A percentile compares a stretch with the other conserved stretches of the same genome.
These are phyloP conservation scores for Callitettix versicolor DNA, from an alignment of 1,140 invertebrate species.

Conservation along the genomic window DNA sequence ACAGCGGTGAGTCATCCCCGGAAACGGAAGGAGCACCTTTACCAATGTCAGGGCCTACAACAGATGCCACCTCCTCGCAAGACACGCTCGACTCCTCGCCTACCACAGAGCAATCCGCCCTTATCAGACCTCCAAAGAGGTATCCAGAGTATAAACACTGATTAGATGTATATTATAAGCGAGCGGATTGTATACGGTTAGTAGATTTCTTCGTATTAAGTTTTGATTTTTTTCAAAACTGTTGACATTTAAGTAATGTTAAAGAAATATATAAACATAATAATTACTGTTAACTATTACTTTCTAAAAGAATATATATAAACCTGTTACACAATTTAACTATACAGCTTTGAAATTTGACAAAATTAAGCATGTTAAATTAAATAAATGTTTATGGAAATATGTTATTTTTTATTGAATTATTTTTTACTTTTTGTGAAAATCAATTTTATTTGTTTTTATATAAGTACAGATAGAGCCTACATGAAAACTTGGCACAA, in stretches of 20 bases:
- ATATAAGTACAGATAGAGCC: too few relatives aligned
- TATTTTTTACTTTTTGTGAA: too few relatives aligned
- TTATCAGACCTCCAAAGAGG: conserved; percentile 34
- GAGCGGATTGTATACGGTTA: neutral
- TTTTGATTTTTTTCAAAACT: neutral
- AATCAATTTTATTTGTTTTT: too few relatives aligned
- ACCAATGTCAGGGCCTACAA: conserved; percentile 27
- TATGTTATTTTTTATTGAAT: too few relatives aligned
- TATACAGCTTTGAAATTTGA: too few relatives aligned
- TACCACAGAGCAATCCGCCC: conserved; percentile 39
- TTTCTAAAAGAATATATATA: too few relatives aligned
- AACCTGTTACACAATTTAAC: too few relatives aligned
- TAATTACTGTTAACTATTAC: too few relatives aligned
- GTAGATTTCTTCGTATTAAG: neutral
- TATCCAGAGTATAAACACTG: conserved; percentile 43
- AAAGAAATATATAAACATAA: neutral
- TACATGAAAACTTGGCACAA: too few relatives aligned
- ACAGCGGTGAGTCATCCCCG: conserved; percentile 9
- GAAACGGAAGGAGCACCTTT: conserved; percentile 21
- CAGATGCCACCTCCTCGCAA: conserved; percentile 1
- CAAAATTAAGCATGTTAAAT: too few relatives aligned
- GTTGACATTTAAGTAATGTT: neutral
- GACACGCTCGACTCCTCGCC: conserved; percentile 32
- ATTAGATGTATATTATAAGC: conserved; percentile 21
- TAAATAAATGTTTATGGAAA: too few relatives aligned